phyloP scores from a whole-genome alignment of 1,140 invertebrate genomes.

The Brachionus plicatilis region DNA sequence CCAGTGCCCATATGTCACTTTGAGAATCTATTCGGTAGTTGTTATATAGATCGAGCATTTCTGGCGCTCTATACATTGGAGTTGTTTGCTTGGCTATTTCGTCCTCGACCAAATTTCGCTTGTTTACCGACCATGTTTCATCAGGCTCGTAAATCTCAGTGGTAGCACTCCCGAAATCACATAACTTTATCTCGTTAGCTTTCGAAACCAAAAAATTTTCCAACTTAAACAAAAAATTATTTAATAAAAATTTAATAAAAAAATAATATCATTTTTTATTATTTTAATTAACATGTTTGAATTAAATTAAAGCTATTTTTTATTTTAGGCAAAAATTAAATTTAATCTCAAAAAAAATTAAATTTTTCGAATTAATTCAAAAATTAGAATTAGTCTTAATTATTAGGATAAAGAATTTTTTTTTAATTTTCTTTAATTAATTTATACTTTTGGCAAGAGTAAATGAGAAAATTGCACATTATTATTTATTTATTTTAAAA shows the following conservation, averaged over 20 bases:
- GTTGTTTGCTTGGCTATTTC: conserved; percentile 66
- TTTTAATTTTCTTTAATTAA: too few species aligned
- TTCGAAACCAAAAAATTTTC: conserved; percentile 71
- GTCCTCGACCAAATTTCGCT: conserved; percentile 86
- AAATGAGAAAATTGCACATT: too few species aligned
- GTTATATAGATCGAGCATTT: conserved; percentile 95
- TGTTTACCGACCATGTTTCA: conserved; percentile 80
- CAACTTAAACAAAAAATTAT: conserved; percentile 53
- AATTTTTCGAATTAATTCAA: too few species aligned
- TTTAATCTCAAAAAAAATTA: too few species aligned
- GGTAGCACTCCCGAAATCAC: conserved; percentile 96
- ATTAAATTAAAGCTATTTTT: too few species aligned
- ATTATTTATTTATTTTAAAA: too few species aligned
- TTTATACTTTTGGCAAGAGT: too few species aligned
- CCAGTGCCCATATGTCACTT: conserved; percentile 91
- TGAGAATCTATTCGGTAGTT: conserved; percentile 78
- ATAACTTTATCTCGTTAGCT: conserved; percentile 82
- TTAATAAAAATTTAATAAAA: neutral
- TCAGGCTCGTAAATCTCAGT: conserved; percentile 75
- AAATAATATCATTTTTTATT: too few species aligned
- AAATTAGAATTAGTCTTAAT: too few species aligned
- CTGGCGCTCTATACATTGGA: conserved; percentile 72
- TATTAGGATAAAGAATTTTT: too few species aligned
- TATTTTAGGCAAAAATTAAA: too few species aligned
- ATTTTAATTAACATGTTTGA: too few species aligned